Evolutionary conservation across 2,113 vertebrate species (phyloP).

Genomic region (Anseranas semipalmata): DNA sequence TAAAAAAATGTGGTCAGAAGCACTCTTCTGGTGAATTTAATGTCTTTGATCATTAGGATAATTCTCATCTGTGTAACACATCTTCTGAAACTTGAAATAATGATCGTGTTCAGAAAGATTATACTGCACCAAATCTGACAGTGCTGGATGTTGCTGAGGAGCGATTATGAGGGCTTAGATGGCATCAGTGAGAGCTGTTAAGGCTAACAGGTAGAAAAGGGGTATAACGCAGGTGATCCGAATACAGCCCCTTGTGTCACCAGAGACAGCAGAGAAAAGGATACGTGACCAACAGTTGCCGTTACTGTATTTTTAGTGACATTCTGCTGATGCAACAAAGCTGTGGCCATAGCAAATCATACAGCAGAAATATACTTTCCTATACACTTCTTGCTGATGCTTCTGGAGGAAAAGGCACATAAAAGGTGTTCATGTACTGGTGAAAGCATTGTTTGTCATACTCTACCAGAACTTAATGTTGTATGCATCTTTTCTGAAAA

Average conservation of each 20-base stretch:
- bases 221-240: background rate
- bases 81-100: background rate
- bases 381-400: background rate
- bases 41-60: background rate
- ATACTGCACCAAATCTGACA: background rate
- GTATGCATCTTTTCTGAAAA: background rate
- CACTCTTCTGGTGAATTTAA: background rate
- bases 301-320: background rate
- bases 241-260: background rate
- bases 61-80: accelerated
- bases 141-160: background rate
- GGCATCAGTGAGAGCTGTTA: background rate
- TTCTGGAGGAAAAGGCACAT: background rate
- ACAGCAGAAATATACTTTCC: background rate
- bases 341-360: background rate
- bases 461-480: background rate
- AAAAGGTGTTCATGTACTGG: background rate
- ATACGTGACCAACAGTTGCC: background rate
- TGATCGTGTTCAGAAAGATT: background rate
- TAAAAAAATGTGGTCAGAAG: background rate
- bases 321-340: background rate
- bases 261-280: background rate
- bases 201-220: background rate
- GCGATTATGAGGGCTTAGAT: background rate
- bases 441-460: background rate